Evolutionary conservation across 2,888 invertebrate species (phyloP), one percentile per base, ranked within the genome.

Genomic region (Parnassius orleans): DNA sequence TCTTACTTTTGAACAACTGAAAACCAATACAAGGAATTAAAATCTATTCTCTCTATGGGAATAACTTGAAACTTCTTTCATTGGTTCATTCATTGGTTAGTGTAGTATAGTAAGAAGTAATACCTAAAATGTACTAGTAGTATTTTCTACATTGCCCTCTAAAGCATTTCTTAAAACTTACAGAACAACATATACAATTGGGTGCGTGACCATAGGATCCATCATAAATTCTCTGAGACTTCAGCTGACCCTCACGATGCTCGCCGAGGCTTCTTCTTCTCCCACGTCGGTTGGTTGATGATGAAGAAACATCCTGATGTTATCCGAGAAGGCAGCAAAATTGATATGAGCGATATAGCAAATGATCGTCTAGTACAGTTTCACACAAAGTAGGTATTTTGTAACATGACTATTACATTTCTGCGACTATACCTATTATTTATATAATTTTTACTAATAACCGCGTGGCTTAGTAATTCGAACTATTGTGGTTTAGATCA

Each of bases 231-330:
- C 83, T 93, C 93, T 0, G 97, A 97, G 79, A 96, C 96, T 0
- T 93, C 95, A 69, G 96, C 96, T 0, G 97, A 97, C 86, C 97
- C 97, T 0, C 97, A 97, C 79, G 95, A 97, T 80, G 94, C 95
- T 3, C 93, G 93, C 61, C 92, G 96, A 9, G 98, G 98, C 0
- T 98, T 98, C 86, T 97, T 97, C 90, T 98, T 98, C 87, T 93
- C 98, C 0, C 98, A 98, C 80, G 94, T 98, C 47, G 98, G 98
- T 24, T 98, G 98, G 98, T 92, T 98, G 24, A 95, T 96, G 95
- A 94, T 95, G 93, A 94, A 94, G 72, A 98, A 98, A 81, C 98
- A 98, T 81, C 97, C 97, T 0, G 95, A 96, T 64, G 97, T 98
- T 1, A 87, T 95, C 56, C 88, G 88, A 24, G 95, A 95, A 75